Conservation (phyloP, 1,140 invertebrate genomes). For the Bombus huntii region DNA sequence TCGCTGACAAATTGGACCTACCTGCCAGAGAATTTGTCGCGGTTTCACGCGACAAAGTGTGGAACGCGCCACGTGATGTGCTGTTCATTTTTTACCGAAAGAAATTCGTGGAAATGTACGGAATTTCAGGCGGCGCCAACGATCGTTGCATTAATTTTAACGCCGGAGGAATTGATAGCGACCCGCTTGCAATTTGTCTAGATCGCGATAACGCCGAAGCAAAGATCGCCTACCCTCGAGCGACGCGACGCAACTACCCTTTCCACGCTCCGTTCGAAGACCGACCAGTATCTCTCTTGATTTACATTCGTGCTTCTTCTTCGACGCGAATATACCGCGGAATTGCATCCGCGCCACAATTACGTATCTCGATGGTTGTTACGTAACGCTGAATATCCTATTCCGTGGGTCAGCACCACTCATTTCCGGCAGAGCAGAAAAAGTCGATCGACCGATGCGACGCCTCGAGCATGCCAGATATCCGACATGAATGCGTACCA, state of each 20-base stretch:
- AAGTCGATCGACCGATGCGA: conserved; percentile 45
- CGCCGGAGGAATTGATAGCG: conserved; percentile 24
- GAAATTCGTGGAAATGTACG: conserved; percentile 30
- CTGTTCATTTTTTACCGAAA: background rate
- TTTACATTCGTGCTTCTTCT: conserved; percentile 10
- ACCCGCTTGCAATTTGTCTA: conserved; percentile 42
- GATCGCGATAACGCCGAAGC: conserved; percentile 40
- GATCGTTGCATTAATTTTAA: conserved; percentile 23
- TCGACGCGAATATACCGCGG: background rate
- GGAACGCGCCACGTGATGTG: background rate
- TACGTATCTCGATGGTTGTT: conserved; percentile 32
- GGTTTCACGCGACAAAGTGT: background rate
- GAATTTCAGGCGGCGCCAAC: conserved; percentile 8
- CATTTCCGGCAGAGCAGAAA: conserved; percentile 52
- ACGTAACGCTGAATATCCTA: conserved; percentile 36
- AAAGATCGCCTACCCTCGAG: conserved; percentile 28
- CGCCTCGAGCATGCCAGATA: background rate
- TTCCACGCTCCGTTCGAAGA: background rate
- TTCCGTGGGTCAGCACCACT: conserved; percentile 14
- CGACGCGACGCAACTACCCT: background rate
- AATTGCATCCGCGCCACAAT: conserved; percentile 38
- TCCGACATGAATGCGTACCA: conserved; percentile 5
- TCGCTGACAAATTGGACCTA: conserved; percentile 42
- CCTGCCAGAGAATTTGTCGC: conserved; percentile 35
- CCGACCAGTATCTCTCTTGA: conserved; percentile 12